Percentiles rank a stretch among this genome's conserved stretches.
These are phyloP conservation scores for Hirtodrosophila alboralis DNA, from an alignment of 2,888 invertebrate species.

Conservation along the genomic window DNA sequence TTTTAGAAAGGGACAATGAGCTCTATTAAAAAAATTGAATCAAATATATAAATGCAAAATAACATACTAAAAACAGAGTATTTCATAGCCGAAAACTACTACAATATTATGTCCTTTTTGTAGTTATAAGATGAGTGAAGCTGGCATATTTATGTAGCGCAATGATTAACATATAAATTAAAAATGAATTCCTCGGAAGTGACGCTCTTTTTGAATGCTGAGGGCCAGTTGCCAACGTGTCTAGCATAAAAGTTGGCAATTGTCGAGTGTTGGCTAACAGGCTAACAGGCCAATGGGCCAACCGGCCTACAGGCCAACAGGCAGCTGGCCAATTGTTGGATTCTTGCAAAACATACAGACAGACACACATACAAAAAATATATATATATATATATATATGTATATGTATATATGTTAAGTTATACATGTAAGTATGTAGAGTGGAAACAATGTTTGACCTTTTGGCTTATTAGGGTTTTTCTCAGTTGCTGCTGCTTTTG, in stretches of 20 bases:
- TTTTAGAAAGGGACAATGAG: too few species aligned
- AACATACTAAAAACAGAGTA: too few species aligned
- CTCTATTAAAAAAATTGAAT: too few species aligned
- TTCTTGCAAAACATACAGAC: conserved; percentile 21
- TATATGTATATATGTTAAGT: too few species aligned
- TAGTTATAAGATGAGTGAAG: conserved; percentile 10
- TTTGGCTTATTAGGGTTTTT: conserved; percentile 61
- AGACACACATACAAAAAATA: too few species aligned
- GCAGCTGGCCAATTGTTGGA: conserved; percentile 28
- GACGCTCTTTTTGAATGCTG: conserved; percentile 15
- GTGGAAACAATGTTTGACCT: conserved; percentile 60
- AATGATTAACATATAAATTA: conserved; percentile 70
- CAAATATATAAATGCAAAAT: too few species aligned
- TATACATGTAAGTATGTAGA: conserved; percentile 1
- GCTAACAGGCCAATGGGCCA: conserved; percentile 17
- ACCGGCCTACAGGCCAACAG: conserved; percentile 1
- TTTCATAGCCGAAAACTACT: too few species aligned
- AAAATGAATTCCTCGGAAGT: conserved; percentile 56
- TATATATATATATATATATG: too few species aligned
- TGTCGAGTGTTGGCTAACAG: background rate
- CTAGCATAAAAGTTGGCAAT: conserved; percentile 32
- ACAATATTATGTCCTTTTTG: conserved; percentile 3
- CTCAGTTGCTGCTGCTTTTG: conserved; percentile 14
- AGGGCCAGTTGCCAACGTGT: conserved; percentile 44
- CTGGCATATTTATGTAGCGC: conserved; percentile 42